A percentile compares a stretch with the other conserved stretches of the same genome.
phyloP scores from a whole-genome alignment of 2,113 vertebrate genomes.

The Vireo altiloquus region DNA sequence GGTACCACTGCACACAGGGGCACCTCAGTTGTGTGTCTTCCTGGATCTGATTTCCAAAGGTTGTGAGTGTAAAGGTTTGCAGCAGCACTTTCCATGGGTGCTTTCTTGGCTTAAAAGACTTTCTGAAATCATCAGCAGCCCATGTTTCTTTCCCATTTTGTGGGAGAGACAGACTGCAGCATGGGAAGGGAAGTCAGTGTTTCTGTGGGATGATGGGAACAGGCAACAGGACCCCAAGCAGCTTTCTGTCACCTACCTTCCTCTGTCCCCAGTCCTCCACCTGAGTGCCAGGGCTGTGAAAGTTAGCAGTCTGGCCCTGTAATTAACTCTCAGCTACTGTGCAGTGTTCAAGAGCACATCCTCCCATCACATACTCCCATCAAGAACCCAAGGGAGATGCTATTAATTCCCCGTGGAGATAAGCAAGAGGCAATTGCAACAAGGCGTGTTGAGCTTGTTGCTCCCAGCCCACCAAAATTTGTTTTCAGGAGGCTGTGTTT shows the following conservation, averaged over 20 bases:
- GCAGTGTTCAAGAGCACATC: not conserved
- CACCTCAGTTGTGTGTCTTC: not conserved
- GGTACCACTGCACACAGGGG: accelerated
- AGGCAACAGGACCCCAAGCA: not conserved
- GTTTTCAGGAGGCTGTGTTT: not conserved
- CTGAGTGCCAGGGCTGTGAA: not conserved
- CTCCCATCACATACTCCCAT: constrained; percentile 3
- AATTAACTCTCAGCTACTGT: not conserved
- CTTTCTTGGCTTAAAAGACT: not conserved
- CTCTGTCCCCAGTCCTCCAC: not conserved
- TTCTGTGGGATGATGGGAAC: not conserved
- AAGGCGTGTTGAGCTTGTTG: not conserved
- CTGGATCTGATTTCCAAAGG: not conserved
- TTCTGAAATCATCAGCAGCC: not conserved
- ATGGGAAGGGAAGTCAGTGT: accelerated
- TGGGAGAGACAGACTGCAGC: accelerated
- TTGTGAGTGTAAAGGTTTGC: not conserved
- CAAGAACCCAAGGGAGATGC: not conserved
- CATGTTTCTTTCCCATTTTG: accelerated
- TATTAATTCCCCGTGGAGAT: not conserved
- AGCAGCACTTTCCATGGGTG: accelerated
- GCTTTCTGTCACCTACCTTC: not conserved
- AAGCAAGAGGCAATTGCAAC: not conserved
- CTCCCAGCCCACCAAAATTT: not conserved
- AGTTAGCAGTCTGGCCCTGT: not conserved